These are phyloP conservation scores for Lamproptera curius DNA, from an alignment of 2,888 invertebrate species.

Conservation along the genomic window DNA sequence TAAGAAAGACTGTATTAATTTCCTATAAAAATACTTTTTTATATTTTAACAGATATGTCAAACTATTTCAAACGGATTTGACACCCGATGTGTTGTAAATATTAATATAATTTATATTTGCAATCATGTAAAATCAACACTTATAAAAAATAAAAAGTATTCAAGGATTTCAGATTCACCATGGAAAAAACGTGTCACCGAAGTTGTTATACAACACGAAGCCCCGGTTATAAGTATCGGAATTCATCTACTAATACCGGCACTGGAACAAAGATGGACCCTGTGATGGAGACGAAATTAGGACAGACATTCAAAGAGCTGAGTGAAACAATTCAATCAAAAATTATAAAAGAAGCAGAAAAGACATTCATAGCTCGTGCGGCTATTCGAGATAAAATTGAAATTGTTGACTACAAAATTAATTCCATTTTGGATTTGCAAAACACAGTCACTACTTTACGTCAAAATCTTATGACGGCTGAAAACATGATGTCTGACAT, in stretches of 20 bases:
- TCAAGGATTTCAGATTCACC: no score
- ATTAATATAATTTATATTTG: no score
- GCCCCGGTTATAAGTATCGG: constrained; percentile 60
- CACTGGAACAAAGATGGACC: constrained; percentile 36
- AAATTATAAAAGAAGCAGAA: constrained; percentile 44
- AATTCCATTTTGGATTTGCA: constrained; percentile 50
- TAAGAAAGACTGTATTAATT: no score
- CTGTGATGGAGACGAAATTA: constrained; percentile 38
- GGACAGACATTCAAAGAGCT: constrained; percentile 53
- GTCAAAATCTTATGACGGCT: constrained; percentile 38
- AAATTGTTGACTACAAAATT: constrained; percentile 50
- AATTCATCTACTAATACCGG: constrained; percentile 63
- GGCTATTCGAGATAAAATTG: constrained; percentile 43
- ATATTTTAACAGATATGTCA: no score
- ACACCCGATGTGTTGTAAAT: no score
- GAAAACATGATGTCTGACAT: constrained; percentile 38
- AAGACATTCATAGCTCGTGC: constrained; percentile 41
- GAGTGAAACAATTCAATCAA: constrained; percentile 41
- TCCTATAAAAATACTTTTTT: no score
- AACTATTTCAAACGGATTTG: no score
- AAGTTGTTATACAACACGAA: constrained; percentile 56
- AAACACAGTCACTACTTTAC: constrained; percentile 38
- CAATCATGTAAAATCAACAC: no score
- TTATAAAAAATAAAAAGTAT: no score
- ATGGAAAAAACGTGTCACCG: constrained; percentile 59